Base-by-base conservation (phyloP, 2,797 vertebrate species). In the Centroberyx gerrardi region DNA sequence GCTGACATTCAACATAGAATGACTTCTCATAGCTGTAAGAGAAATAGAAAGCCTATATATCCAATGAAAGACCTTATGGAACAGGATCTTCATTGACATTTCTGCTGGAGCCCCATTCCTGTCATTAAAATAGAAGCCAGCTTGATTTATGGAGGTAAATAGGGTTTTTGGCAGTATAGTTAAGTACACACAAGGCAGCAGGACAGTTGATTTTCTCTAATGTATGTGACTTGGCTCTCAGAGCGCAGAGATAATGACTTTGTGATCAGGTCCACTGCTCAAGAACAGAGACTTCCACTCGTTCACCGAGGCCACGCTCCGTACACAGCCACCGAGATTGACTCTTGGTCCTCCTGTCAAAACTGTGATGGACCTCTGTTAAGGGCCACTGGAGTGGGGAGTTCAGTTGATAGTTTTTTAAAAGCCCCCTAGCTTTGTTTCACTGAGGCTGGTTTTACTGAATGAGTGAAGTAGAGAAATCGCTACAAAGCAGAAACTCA, bases 221-320 rank as follows among this genome's bases (percentile, higher is more conserved):
- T 54, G 72, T 12, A 42, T 62, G 58, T 51, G 55, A 29, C 48
- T 61, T 36, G 59, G 62, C 55, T 60, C 77, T 72, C 29, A 51
- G 14, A 12, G 62, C 14, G 17, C 36, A 52, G 42, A 75, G 72
- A 82, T 90, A 85, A 93, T 92, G 71, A 64, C 72, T 91, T 82
- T 85, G 75, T 74, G 87, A 91, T 90, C 64, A 76, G 79, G 77
- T 90, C 66, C 74, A 72, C 53, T 62, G 74, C 72, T 85, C 64
- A 49, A 83, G 64, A 72, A 66, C 58, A 71, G 51, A 78, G 61
- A 74, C 68, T 62, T 87, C 63, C 77, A 82, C 64, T 78, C 78
- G 78, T 73, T 80, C 68, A 77, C 17, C 10, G 48, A 59, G 15
- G 42, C 53, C 62, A 8, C 31, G 13, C 51, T 53, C 65, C 15